These are phyloP conservation scores for Reticulitermes lucifugus DNA, from an alignment of 2,888 invertebrate genomes.

Conservation along the genomic window DNA sequence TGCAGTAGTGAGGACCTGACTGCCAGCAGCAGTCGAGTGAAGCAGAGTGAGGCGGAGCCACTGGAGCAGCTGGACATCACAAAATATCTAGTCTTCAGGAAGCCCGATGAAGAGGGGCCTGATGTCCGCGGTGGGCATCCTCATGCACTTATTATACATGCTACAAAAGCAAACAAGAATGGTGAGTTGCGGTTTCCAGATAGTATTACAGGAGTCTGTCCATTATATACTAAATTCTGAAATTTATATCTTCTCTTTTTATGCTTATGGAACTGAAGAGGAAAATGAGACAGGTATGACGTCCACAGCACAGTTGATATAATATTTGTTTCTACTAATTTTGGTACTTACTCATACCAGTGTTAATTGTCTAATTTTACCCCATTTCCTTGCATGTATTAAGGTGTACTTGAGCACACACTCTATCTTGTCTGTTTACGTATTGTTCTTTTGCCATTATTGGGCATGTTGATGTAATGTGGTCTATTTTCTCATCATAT, in stretches of 20 bases:
- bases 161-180: constrained; percentile 92
- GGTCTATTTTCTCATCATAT: no score
- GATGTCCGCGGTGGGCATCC: constrained; percentile 93
- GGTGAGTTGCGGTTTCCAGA: constrained; percentile 65
- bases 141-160: constrained; percentile 95
- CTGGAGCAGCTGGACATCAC: constrained; percentile 86
- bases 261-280: constrained; percentile 58
- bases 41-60: constrained; percentile 57
- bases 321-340: background rate
- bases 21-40: background rate
- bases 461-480: no score
- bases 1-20: background rate
- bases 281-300: constrained; percentile 66
- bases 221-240: background rate
- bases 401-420: background rate
- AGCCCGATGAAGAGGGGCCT: constrained; percentile 85
- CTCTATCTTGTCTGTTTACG: constrained; percentile 52
- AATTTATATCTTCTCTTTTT: constrained; percentile 43
- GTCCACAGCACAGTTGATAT: no score
- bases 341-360: background rate
- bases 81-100: constrained; percentile 82
- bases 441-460: no score
- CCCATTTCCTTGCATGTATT: constrained; percentile 26
- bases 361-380: no score
- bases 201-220: background rate